These are phyloP conservation scores for Excalfactoria chinensis DNA, from an alignment of 2,113 vertebrate species.

Conservation along the genomic window DNA sequence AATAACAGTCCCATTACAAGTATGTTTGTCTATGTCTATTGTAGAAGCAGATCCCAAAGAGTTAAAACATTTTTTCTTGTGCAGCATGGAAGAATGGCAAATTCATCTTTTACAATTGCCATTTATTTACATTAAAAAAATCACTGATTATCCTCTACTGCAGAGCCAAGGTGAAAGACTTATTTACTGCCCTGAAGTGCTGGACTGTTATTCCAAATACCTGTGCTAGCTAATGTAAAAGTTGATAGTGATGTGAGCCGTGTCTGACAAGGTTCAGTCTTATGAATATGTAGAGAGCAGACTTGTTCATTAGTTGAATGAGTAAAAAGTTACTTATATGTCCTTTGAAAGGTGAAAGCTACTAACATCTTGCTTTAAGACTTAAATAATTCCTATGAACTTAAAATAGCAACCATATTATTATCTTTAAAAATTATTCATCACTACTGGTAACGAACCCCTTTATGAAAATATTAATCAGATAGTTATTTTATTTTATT, in stretches of 20 bases:
- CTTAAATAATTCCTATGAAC: background rate
- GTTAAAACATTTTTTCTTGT: background rate
- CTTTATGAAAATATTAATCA: background rate
- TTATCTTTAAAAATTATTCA: background rate
- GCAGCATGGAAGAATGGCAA: background rate
- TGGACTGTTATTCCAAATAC: background rate
- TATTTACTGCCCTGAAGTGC: background rate
- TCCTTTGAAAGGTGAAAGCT: background rate
- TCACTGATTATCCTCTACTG: background rate
- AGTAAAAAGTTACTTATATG: background rate
- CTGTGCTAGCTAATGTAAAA: background rate
- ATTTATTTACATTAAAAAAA: background rate
- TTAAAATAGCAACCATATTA: background rate
- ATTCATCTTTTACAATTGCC: background rate
- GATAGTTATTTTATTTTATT: background rate
- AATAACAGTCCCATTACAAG: slow-evolving; percentile 93
- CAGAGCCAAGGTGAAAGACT: background rate
- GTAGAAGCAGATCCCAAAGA: background rate
- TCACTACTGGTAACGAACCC: background rate
- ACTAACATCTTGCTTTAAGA: background rate
- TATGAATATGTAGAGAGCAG: background rate
- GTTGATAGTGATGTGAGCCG: background rate
- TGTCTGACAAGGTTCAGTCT: background rate
- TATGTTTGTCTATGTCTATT: slow-evolving; percentile 69
- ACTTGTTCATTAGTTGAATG: background rate